Evolutionary conservation across 2,888 invertebrate species (phyloP).

Genomic region (Brachypalpus laphriformis): DNA sequence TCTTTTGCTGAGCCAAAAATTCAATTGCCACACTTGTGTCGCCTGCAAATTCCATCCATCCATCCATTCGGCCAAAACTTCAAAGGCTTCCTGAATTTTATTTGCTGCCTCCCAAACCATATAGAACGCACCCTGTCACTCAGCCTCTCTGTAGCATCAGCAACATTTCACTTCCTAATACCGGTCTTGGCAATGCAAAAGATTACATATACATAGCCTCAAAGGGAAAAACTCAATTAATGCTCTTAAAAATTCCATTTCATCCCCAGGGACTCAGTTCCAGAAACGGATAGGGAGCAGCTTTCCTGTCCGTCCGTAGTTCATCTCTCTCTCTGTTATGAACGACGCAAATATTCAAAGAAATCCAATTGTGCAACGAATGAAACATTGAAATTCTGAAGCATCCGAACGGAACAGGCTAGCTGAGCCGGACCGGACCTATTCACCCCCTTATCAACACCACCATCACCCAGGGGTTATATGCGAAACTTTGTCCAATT

Average conservation of each 20-base stretch:
- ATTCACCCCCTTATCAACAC: no score
- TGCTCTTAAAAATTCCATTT: slow-evolving; percentile 73
- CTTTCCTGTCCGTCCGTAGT: slow-evolving; percentile 26
- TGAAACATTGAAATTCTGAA: slow-evolving; percentile 69
- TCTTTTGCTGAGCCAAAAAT: slow-evolving; percentile 45
- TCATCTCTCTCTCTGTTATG: slow-evolving; percentile 33
- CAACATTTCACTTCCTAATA: slow-evolving; percentile 65
- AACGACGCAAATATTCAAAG: slow-evolving; percentile 63
- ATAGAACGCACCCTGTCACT: neutral
- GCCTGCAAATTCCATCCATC: slow-evolving; percentile 45
- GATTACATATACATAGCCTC: slow-evolving; percentile 65
- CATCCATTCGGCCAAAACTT: slow-evolving; percentile 39
- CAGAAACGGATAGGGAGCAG: neutral
- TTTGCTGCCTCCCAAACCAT: neutral
- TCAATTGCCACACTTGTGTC: slow-evolving; percentile 70
- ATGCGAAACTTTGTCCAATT: slow-evolving; percentile 66
- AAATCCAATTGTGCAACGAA: slow-evolving; percentile 72
- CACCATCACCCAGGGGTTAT: no score
- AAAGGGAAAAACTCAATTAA: slow-evolving; percentile 73
- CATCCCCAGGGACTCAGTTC: slow-evolving; percentile 40
- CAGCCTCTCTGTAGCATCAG: neutral
- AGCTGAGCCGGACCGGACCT: slow-evolving; percentile 2
- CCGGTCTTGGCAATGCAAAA: slow-evolving; percentile 61
- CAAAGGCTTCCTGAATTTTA: slow-evolving; percentile 68
- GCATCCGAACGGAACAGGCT: slow-evolving; percentile 5